Evolutionary conservation across 2,888 invertebrate genomes (phyloP).

Genomic region (Polyommatus icarus): DNA sequence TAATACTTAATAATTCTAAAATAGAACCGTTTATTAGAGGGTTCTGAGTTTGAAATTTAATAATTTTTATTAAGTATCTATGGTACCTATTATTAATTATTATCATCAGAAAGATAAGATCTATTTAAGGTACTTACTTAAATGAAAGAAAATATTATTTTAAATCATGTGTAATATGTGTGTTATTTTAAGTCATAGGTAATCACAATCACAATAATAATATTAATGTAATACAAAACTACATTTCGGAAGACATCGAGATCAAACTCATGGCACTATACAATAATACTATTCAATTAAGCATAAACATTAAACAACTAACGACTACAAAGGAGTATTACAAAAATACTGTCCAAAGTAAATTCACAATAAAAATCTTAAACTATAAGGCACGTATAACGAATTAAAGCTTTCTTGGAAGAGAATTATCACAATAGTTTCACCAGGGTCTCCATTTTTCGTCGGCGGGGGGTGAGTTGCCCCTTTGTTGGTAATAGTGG

Average conservation of each 20-base stretch:
- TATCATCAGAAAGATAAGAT: no score
- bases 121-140: no score
- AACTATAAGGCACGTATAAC: slow-evolving; percentile 59
- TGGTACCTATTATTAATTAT: no score
- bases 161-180: slow-evolving; percentile 21
- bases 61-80: no score
- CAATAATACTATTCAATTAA: slow-evolving; percentile 33
- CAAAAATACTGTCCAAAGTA: slow-evolving; percentile 23
- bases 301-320: slow-evolving; percentile 31
- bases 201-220: slow-evolving; percentile 39
- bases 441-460: slow-evolving; percentile 74
- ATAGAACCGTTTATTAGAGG: no score
- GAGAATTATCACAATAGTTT: slow-evolving; percentile 70
- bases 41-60: no score
- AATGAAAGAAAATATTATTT: slow-evolving; percentile 6
- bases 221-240: slow-evolving; percentile 36
- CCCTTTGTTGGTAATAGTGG: slow-evolving; percentile 22
- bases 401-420: slow-evolving; percentile 79
- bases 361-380: slow-evolving; percentile 34
- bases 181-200: slow-evolving; percentile 21
- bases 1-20: no score
- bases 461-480: slow-evolving; percentile 41
- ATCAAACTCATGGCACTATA: slow-evolving; percentile 67
- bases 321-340: slow-evolving; percentile 22
- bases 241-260: slow-evolving; percentile 68